Conservation (phyloP, 2,888 invertebrate genomes). For the Mythimna albipuncta region DNA sequence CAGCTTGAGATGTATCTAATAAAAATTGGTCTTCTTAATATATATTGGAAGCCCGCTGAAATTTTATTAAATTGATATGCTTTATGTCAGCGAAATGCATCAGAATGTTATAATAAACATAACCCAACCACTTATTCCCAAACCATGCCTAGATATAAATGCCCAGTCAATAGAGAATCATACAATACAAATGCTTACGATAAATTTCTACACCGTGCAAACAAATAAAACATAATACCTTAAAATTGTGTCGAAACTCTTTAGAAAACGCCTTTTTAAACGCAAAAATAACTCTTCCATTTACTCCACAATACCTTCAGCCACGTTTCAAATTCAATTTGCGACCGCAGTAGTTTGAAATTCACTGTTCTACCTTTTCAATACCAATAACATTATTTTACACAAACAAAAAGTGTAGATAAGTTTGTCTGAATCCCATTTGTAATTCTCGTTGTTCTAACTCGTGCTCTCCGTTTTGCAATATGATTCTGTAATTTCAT, state of each 20-base stretch:
- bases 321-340: neutral
- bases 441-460: constrained; percentile 22
- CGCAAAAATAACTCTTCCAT: constrained; percentile 24
- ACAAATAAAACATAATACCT: constrained; percentile 23
- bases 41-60: neutral
- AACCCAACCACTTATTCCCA: neutral
- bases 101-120: neutral
- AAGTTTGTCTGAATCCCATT: constrained; percentile 3
- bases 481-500: constrained; percentile 34
- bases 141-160: neutral
- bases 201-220: neutral
- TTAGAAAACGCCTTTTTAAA: constrained; percentile 12
- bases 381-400: constrained; percentile 22
- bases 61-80: neutral
- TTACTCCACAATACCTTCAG: constrained; percentile 17
- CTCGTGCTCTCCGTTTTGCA: constrained; percentile 38
- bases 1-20: neutral
- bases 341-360: neutral
- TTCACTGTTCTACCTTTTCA: constrained; percentile 14
- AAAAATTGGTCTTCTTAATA: neutral
- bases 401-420: constrained; percentile 1
- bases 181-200: neutral
- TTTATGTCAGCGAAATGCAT: neutral
- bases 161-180: neutral
- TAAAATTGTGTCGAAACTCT: constrained; percentile 26